Conservation (phyloP, 2,797 vertebrate species). For the Toxotes lorentzi region DNA sequence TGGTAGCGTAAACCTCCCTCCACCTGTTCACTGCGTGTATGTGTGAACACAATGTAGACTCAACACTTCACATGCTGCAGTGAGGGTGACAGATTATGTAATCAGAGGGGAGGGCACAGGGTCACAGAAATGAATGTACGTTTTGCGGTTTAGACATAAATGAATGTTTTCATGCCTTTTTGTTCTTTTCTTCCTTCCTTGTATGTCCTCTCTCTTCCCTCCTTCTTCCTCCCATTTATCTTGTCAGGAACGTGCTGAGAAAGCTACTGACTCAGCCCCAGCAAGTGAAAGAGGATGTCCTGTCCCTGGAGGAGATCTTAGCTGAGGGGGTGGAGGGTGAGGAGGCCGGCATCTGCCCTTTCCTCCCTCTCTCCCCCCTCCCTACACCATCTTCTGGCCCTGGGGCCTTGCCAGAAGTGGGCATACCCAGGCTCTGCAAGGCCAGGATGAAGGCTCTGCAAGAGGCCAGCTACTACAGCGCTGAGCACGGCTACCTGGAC, state of each 20-base stretch:
- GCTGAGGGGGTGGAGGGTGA: slow-evolving; percentile 95
- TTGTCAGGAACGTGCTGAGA: slow-evolving; percentile 92
- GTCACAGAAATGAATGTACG: slow-evolving; percentile 42
- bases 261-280: slow-evolving; percentile 97
- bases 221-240: slow-evolving; percentile 36
- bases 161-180: slow-evolving; percentile 24
- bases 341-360: slow-evolving; percentile 66
- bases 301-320: slow-evolving; percentile 97
- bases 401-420: slow-evolving; percentile 78
- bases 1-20: slow-evolving; percentile 51
- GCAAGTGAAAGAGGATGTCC: slow-evolving; percentile 93
- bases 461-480: slow-evolving; percentile 97
- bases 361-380: slow-evolving; percentile 74
- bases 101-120: slow-evolving; percentile 49
- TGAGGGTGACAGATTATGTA: slow-evolving; percentile 69
- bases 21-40: slow-evolving; percentile 73
- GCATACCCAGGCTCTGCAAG: slow-evolving; percentile 90
- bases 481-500: slow-evolving; percentile 96
- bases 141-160: slow-evolving; percentile 15
- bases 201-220: not conserved
- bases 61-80: slow-evolving; percentile 76
- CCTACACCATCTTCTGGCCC: slow-evolving; percentile 82
- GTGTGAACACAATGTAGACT: slow-evolving; percentile 73
- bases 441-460: slow-evolving; percentile 95
- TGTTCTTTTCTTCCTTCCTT: slow-evolving; percentile 11